Conservation (phyloP, 2,888 invertebrate species). For the Anodontia alba region DNA sequence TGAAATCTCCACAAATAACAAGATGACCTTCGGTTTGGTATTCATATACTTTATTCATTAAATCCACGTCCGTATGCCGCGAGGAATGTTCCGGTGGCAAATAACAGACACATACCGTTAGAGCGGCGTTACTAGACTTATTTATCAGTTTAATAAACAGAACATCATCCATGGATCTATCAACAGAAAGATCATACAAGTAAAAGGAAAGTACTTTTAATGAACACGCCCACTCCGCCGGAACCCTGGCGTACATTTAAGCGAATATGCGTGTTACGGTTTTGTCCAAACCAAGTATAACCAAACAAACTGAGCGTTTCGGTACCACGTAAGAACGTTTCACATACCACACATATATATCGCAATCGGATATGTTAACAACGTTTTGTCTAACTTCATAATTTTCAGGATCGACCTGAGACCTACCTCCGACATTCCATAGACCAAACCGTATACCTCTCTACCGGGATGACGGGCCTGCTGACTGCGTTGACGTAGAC, state of each 20-base stretch:
- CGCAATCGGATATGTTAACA: constrained; percentile 4
- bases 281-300: constrained; percentile 27
- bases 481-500: not conserved
- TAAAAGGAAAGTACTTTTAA: constrained; percentile 17
- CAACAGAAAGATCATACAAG: not conserved
- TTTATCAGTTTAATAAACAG: constrained; percentile 9
- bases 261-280: constrained; percentile 1
- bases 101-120: constrained; percentile 18
- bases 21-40: constrained; percentile 17
- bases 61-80: constrained; percentile 8
- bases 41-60: constrained; percentile 22
- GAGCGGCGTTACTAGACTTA: not conserved
- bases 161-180: constrained; percentile 6
- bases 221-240: constrained; percentile 24
- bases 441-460: constrained; percentile 13
- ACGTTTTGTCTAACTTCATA: constrained; percentile 5
- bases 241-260: constrained; percentile 24
- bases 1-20: constrained; percentile 20
- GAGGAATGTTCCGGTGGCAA: constrained; percentile 23
- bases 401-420: not conserved
- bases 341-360: constrained; percentile 16
- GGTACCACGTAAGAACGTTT: not conserved
- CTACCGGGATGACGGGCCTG: not conserved
- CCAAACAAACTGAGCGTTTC: not conserved
- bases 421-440: constrained; percentile 29